Evolutionary conservation across 1,140 invertebrate genomes (phyloP), one percentile per base, ranked within the genome.

Genomic region (Drosophila equinoxialis): DNA sequence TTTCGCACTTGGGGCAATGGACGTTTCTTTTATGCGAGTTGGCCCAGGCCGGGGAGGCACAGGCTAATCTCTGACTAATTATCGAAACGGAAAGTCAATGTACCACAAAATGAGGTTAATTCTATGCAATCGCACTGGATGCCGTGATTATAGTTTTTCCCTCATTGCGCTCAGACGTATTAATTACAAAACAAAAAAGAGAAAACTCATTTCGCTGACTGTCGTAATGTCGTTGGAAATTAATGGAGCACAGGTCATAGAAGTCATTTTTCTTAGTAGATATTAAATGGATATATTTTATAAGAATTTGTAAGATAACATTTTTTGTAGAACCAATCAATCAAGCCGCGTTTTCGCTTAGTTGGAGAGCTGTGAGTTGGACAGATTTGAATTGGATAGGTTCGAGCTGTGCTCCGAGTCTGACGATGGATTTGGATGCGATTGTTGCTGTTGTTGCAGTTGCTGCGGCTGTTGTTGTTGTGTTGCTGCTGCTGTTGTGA

Each of bases 401-500:
- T 86, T 86, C 14, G 83, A 86, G 77, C 83, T 86, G 13, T 87
- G 83, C 65, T 86, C 83, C 17, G 83, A 87, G 51, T 87, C 84
- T 37, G 83, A 87, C 2, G 77, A 80, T 3, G 70, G 68, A 10
- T 65, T 69, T 0, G 68, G 68, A 68, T 89, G 77, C 26, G 65
- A 51, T n/a, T 68, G 70, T 39, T 65, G 69, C 30, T 79, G 82
- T 8, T 68, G 68, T 51, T 87, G 83, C 14, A 79, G 74, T n/a
- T 66, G 65, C 3, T 55, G 17, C 48, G 68, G 67, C 39, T 73
- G 75, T 23, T 74, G 39, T 45, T 48, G 70, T 37, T 55, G 58
- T 33, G 70, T 37, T 55, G 58, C 26, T 77, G 83, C 4, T 64
- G 68, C 48, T 85, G 81, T 35, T 80, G 80, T 4, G 68, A 10